Percentiles rank a stretch among this genome's conserved stretches.
Conservation (phyloP, 2,797 vertebrate species). For the Myotis daubentonii region DNA sequence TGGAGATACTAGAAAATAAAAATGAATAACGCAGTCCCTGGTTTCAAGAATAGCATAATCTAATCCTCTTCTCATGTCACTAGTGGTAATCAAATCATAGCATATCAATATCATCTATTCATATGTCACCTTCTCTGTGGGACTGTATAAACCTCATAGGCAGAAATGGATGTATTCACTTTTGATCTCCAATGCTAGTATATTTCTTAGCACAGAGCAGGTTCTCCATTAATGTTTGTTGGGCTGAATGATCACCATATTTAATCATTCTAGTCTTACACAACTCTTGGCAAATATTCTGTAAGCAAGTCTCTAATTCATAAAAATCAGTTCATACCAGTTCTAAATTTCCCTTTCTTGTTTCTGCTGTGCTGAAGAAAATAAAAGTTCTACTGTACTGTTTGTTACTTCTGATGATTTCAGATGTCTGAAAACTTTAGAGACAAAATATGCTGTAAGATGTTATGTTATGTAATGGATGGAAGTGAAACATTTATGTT, state of each 20-base stretch:
- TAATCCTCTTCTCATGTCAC: background rate
- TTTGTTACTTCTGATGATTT: slow-evolving; percentile 16
- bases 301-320: slow-evolving; percentile 41
- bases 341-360: slow-evolving; percentile 5
- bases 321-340: slow-evolving; percentile 13
- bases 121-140: background rate
- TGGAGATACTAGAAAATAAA: background rate
- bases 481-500: slow-evolving; percentile 46
- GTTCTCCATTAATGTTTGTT: slow-evolving; percentile 24
- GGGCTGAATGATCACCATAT: background rate
- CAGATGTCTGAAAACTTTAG: slow-evolving; percentile 7
- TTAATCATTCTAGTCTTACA: background rate
- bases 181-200: background rate
- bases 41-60: slow-evolving; percentile 7
- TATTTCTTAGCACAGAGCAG: background rate
- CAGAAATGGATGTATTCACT: background rate
- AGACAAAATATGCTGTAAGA: background rate
- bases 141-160: background rate
- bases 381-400: background rate
- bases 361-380: slow-evolving; percentile 18
- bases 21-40: background rate
- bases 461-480: background rate
- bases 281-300: slow-evolving; percentile 42
- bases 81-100: background rate
- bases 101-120: background rate